Evolutionary conservation across 2,888 invertebrate genomes (phyloP).

Genomic region (Carabus problematicus): DNA sequence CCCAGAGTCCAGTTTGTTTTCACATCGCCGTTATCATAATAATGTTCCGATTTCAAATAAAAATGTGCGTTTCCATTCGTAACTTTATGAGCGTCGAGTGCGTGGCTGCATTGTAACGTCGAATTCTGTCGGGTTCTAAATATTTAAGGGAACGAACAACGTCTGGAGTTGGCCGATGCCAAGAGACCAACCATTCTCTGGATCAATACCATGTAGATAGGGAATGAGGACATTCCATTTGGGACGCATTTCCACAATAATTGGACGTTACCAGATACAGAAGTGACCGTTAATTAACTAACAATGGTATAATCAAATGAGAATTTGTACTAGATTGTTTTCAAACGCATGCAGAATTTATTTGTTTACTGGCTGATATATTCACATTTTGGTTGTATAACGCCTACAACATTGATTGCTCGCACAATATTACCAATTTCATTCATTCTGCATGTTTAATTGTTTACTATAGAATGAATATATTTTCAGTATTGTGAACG

Average conservation of each 20-base stretch:
- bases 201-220: neutral
- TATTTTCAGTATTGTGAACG: too few species aligned
- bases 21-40: slow-evolving; percentile 21
- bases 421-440: too few species aligned
- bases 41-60: slow-evolving; percentile 36
- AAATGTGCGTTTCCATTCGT: slow-evolving; percentile 16
- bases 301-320: slow-evolving; percentile 7
- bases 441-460: too few species aligned
- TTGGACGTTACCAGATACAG: neutral
- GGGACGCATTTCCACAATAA: slow-evolving; percentile 3
- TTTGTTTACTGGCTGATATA: neutral
- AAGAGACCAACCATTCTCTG: neutral
- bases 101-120: neutral
- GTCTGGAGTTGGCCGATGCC: slow-evolving; percentile 1
- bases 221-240: neutral
- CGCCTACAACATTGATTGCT: too few species aligned
- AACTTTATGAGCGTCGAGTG: slow-evolving; percentile 3
- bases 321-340: neutral
- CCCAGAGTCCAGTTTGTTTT: too few species aligned
- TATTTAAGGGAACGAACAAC: slow-evolving; percentile 9
- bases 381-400: too few species aligned
- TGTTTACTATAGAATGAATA: too few species aligned
- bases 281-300: slow-evolving; percentile 19
- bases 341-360: neutral
- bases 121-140: slow-evolving; percentile 10